Percentiles rank a stretch among this genome's conserved stretches.
Conservation (phyloP, 2,113 vertebrate genomes). For the Gallinago media region DNA sequence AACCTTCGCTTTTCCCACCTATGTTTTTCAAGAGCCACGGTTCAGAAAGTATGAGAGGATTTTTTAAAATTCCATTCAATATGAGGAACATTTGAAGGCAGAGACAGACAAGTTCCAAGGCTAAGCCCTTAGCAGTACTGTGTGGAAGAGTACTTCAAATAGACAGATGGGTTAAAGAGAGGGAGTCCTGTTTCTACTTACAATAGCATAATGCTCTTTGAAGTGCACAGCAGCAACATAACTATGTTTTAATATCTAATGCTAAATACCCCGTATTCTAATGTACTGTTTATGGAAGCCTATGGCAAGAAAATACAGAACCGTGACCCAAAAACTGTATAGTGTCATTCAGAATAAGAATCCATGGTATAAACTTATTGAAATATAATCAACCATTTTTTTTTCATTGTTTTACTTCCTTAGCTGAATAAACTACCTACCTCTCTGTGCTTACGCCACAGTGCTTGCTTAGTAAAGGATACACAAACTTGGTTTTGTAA, state of each 20-base stretch:
- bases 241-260: neutral
- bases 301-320: neutral
- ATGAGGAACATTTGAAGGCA: neutral
- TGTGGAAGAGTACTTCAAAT: neutral
- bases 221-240: neutral
- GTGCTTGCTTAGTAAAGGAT: neutral
- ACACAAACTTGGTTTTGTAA: neutral
- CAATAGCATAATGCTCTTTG: neutral
- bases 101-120: neutral
- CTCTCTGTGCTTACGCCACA: neutral
- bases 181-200: neutral
- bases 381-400: neutral
- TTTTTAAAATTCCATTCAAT: neutral
- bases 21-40: neutral
- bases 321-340: neutral
- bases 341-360: neutral
- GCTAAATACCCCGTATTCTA: neutral
- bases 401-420: neutral
- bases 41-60: neutral
- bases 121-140: neutral
- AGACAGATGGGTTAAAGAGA: neutral
- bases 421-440: neutral
- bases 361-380: neutral
- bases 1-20: neutral
- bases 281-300: neutral